Conservation (phyloP, 2,113 vertebrate species). For the Actenoides hombroni region DNA sequence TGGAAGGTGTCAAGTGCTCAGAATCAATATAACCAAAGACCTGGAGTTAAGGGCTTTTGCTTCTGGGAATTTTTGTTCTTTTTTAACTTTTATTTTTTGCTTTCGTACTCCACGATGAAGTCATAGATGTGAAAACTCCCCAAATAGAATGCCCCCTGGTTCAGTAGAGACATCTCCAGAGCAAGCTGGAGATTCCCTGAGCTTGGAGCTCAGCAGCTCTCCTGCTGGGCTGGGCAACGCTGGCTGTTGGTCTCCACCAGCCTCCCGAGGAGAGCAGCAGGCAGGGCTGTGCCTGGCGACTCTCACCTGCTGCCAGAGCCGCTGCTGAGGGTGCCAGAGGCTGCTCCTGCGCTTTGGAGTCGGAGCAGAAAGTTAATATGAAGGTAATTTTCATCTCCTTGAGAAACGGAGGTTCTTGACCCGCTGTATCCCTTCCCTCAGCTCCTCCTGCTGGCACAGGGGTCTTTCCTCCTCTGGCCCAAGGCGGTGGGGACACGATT, state of each 20-base stretch:
- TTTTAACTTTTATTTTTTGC: neutral
- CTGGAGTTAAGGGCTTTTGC: neutral
- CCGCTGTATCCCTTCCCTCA: neutral
- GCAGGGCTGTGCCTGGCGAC: accelerated
- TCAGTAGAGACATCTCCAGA: neutral
- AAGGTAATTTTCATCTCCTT: neutral
- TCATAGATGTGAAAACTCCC: neutral
- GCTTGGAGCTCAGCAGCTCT: neutral
- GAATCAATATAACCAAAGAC: neutral
- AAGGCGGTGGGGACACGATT: accelerated
- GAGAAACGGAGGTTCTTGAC: neutral
- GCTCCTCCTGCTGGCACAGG: neutral
- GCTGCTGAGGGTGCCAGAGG: neutral
- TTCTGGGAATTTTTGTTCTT: neutral
- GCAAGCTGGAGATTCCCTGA: neutral
- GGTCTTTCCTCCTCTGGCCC: neutral
- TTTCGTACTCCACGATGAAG: neutral
- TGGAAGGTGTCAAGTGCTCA: neutral
- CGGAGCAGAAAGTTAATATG: neutral
- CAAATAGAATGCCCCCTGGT: neutral
- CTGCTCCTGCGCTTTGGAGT: neutral
- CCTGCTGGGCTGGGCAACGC: neutral
- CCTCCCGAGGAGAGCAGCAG: neutral
- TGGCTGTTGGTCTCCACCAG: accelerated
- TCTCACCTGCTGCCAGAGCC: neutral